Evolutionary conservation across 2,888 invertebrate genomes (phyloP), one percentile per base, ranked within the genome.

Genomic region (Phorcus lineatus): DNA sequence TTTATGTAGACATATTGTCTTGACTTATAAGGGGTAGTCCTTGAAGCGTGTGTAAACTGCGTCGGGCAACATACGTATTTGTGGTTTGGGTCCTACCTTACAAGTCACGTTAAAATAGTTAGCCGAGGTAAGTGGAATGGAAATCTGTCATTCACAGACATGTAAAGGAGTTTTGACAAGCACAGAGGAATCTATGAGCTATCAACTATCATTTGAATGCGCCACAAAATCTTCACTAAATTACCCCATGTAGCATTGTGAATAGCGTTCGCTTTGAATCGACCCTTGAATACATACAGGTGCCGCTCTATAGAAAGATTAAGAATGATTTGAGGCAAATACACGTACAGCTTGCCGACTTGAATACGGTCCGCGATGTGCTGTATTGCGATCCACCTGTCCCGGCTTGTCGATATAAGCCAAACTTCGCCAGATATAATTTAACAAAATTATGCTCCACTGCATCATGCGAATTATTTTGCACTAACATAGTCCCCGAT

Each of bases 221-320:
- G 31, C 70, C 70, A 40, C 36, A 31, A 70, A 70, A 40, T 70
- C 70, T 70, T 70, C 70, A 70, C 70, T 70, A 70, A 70, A 70
- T 70, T 70, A 70, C 70, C 70, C 70, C 70, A 19, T 70, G 70
- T 70, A 70, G 70, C n/a, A 70, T 70, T 70, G 70, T 31, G 70
- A 70, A 70, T 70, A 36, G 36, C 40, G 40, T 70, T 70, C 70
- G 70, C 70, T 70, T 70, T 36, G 70, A 70, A 70, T 70, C 70
- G 70, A 70, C 70, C 36, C 40, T 36, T 70, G 70, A 70, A 70
- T 70, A 24, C 40, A 16, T 31, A 36, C 31, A 28, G 36, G 40
- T 31, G 31, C 36, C 70, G 16, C 70, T 36, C 36, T 28, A 70
- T 36, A 70, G 31, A 36, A 36, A 70, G 70, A 70, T 31, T 70